Base-by-base conservation (phyloP, 2,113 vertebrate species). In the Hippopotamus amphibius region DNA sequence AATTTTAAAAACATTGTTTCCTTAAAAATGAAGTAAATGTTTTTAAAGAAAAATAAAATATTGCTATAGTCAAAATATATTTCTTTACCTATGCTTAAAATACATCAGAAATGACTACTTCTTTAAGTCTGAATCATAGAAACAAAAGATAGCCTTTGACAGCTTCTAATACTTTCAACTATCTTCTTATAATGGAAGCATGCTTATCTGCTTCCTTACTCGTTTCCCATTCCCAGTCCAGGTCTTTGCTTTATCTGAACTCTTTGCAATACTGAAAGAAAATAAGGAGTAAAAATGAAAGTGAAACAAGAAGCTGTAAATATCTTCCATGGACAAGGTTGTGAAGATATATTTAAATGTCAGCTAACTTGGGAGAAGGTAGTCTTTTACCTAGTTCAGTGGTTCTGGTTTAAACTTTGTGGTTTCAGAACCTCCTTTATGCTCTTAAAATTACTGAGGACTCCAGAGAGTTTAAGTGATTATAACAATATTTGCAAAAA, bases 11-110 rank as follows among this genome's bases (percentile, higher is more conserved):
- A 59, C 14, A 90, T 6, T 57, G 14, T n/a, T 69, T 65, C 68
- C 68, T 65, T 55, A 76, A 85, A 86, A 76, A 77, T 55, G 9
- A 88, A 80, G 17, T 76, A 69, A 92, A 50, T 84, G 7, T 57
- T 88, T 57, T 57, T 2, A 83, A 92, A 92, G 46, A 41, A 76
- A 87, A 92, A 59, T 12, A 61, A 89, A 96, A 85, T 43, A 86
- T 7, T 61, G 19, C 72, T 28, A 96, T 61, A 94, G 43, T 72
- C 48, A 97, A 96, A 86, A 89, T 81, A 93, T 19, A 63, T 12
- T 95, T 66, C 55, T 83, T 86, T 93, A 61, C 11, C 6, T 26
- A 16, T 19, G 57, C 59, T 96, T 90, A 41, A 55, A 95, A 81
- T 63, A n/a, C 48, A 81, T 57, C 43, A 61, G 30, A 72, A 87